Evolutionary conservation across 1,140 invertebrate species (phyloP).

Genomic region (Bombus impatiens): DNA sequence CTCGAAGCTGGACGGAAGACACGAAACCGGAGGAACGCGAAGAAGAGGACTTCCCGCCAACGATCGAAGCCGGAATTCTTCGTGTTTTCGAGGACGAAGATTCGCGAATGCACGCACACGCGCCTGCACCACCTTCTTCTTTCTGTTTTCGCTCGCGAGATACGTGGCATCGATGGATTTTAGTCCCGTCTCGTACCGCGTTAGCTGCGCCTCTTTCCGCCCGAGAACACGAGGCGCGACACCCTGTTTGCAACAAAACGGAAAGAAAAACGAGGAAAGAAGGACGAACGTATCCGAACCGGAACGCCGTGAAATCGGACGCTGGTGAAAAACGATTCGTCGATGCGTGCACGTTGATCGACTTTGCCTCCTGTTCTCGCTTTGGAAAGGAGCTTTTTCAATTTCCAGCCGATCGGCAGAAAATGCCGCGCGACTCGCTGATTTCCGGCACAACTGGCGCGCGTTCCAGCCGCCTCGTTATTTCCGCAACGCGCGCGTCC

Average conservation of each 20-base stretch:
- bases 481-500: neutral
- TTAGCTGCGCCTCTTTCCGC: neutral
- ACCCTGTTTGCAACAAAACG: neutral
- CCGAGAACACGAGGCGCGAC: neutral
- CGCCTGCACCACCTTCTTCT: constrained; percentile 10
- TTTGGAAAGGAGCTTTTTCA: neutral
- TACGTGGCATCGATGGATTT: constrained; percentile 21
- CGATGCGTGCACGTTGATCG: neutral
- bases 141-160: constrained; percentile 20
- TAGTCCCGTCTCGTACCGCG: neutral
- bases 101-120: constrained; percentile 26
- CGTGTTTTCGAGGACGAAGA: constrained; percentile 35
- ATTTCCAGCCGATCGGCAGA: neutral
- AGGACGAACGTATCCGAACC: neutral
- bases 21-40: neutral
- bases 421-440: neutral
- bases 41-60: neutral
- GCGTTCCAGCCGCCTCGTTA: constrained; percentile 9
- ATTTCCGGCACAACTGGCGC: constrained; percentile 23
- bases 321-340: neutral
- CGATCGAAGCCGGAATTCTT: neutral
- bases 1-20: neutral
- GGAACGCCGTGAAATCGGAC: neutral
- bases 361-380: neutral
- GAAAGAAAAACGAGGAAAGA: neutral